phyloP scores from a whole-genome alignment of 2,888 invertebrate species.

The Ormyrus rosae region DNA sequence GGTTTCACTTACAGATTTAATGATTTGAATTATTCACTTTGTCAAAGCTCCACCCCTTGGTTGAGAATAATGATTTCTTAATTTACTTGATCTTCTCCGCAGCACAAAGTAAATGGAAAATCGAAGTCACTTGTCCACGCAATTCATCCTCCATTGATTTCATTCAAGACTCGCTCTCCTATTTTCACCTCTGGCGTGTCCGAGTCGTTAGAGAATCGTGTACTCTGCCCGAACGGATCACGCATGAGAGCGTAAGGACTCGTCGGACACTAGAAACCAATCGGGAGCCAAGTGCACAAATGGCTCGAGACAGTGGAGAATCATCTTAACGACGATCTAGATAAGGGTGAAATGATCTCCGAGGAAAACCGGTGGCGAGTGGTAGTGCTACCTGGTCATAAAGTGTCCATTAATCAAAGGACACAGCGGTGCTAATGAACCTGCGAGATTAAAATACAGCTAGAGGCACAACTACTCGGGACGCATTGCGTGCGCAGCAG shows the following conservation, averaged over 20 bases:
- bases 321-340: slow-evolving; percentile 71
- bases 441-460: slow-evolving; percentile 58
- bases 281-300: background rate
- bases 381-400: slow-evolving; percentile 57
- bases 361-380: slow-evolving; percentile 70
- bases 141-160: slow-evolving; percentile 14
- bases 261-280: background rate
- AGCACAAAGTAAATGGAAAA: background rate
- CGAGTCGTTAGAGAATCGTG: slow-evolving; percentile 58
- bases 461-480: too few relatives aligned
- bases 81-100: background rate
- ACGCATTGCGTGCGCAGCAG: slow-evolving; percentile 33
- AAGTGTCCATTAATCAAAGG: slow-evolving; percentile 71
- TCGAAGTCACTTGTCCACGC: background rate
- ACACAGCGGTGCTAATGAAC: slow-evolving; percentile 72
- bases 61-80: background rate
- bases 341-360: slow-evolving; percentile 70
- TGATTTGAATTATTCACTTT: too few relatives aligned
- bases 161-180: background rate
- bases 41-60: too few relatives aligned
- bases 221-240: slow-evolving; percentile 8
- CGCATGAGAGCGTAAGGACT: slow-evolving; percentile 12
- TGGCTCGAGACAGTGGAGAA: slow-evolving; percentile 54
- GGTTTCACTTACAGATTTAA: too few relatives aligned
- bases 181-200: slow-evolving; percentile 58